Percentiles rank a stretch among this genome's conserved stretches.
Conservation (phyloP, 2,113 vertebrate genomes). For the Dicentrarchus labrax region DNA sequence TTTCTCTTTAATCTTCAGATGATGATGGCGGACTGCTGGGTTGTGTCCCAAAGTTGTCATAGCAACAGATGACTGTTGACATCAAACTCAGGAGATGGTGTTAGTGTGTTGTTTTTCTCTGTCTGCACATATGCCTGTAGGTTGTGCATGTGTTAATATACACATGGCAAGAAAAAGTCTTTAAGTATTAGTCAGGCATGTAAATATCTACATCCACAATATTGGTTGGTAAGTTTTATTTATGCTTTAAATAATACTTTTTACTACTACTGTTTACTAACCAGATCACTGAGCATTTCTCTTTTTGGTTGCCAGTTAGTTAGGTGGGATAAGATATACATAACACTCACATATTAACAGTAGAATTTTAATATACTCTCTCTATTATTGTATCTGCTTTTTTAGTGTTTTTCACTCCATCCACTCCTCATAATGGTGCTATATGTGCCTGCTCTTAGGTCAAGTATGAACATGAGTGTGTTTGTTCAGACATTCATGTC, state of each 20-base stretch:
- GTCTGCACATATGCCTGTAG: not conserved
- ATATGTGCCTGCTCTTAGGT: not conserved
- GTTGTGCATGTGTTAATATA: not conserved
- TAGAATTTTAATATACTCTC: not conserved
- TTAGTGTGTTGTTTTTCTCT: conserved; percentile 15
- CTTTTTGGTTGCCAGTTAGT: not conserved
- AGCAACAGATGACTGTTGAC: conserved; percentile 45
- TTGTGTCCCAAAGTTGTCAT: conserved; percentile 59
- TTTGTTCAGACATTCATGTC: not conserved
- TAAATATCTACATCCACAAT: not conserved
- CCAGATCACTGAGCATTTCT: too few species aligned
- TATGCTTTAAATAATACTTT: too few species aligned
- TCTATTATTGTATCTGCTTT: not conserved
- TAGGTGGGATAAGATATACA: not conserved
- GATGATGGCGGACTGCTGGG: conserved; percentile 46
- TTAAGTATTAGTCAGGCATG: not conserved
- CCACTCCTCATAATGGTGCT: not conserved
- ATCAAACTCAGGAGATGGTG: conserved; percentile 31
- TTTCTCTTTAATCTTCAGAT: conserved; percentile 62
- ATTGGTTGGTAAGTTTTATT: too few species aligned
- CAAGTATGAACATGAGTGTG: not conserved
- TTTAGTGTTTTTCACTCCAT: not conserved
- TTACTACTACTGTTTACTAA: too few species aligned
- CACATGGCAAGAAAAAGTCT: not conserved
- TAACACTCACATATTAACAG: not conserved